A percentile compares a stretch with the other conserved stretches of the same genome.
Conservation (phyloP, 2,888 invertebrate genomes). For the Prosapia bicincta region DNA sequence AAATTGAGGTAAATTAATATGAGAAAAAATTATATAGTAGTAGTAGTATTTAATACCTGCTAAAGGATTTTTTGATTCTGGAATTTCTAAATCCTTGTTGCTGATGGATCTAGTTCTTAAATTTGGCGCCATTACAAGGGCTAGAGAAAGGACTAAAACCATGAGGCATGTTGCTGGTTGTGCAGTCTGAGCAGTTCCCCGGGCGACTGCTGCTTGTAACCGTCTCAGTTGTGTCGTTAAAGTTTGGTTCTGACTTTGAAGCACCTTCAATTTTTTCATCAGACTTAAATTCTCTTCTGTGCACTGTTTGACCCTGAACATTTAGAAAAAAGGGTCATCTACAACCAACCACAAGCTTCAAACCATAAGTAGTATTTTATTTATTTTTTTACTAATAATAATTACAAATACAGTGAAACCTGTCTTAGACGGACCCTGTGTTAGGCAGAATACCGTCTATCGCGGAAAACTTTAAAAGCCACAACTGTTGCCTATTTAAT, state of each 20-base stretch:
- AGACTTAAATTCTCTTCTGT: slow-evolving; percentile 83
- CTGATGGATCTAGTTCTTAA: slow-evolving; percentile 47
- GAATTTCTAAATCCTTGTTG: slow-evolving; percentile 25
- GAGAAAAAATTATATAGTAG: too few species aligned
- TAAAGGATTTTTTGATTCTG: slow-evolving; percentile 25
- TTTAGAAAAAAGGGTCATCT: too few species aligned
- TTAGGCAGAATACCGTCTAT: too few species aligned
- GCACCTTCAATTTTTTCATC: slow-evolving; percentile 72
- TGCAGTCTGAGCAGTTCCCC: slow-evolving; percentile 51
- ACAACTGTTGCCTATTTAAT: too few species aligned
- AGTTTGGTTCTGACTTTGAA: slow-evolving; percentile 81
- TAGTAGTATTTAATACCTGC: too few species aligned
- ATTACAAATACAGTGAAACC: too few species aligned
- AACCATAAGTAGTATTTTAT: too few species aligned
- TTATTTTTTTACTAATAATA: too few species aligned
- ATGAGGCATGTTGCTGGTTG: slow-evolving; percentile 85
- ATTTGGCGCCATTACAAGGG: slow-evolving; percentile 79
- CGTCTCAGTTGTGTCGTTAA: slow-evolving; percentile 77
- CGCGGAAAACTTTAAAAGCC: too few species aligned
- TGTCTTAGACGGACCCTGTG: too few species aligned
- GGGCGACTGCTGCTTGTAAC: slow-evolving; percentile 57
- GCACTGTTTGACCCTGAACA: slow-evolving; percentile 73
- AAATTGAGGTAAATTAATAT: too few species aligned
- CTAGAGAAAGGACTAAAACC: slow-evolving; percentile 79
- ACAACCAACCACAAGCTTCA: too few species aligned